A percentile compares a stretch with the other conserved stretches of the same genome.
These are phyloP conservation scores for Anoplolepis gracilipes DNA, from an alignment of 1,140 invertebrate species.

Conservation along the genomic window DNA sequence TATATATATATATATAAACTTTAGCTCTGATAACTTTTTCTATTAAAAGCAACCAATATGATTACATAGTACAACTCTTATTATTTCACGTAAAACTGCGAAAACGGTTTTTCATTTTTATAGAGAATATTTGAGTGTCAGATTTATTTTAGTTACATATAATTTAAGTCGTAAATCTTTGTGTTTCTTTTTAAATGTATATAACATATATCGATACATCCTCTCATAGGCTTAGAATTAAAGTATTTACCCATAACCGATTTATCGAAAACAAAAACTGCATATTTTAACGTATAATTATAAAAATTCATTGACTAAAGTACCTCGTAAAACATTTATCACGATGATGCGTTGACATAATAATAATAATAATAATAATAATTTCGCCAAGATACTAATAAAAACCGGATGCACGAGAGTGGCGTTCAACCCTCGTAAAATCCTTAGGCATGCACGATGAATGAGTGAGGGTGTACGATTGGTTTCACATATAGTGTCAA, in stretches of 20 bases:
- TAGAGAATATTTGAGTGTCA: background rate
- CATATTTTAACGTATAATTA: background rate
- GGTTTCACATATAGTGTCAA: background rate
- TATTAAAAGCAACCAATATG: background rate
- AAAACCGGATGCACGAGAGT: slow-evolving; percentile 3
- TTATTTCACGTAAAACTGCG: background rate
- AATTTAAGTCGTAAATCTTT: background rate
- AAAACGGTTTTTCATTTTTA: background rate
- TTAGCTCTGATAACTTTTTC: background rate
- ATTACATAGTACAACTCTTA: background rate
- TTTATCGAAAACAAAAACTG: no score
- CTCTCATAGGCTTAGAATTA: background rate
- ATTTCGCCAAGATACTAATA: slow-evolving; percentile 39
- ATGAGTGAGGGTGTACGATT: slow-evolving; percentile 40
- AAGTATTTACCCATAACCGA: no score
- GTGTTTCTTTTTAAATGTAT: background rate
- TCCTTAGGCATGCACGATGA: slow-evolving; percentile 52
- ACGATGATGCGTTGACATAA: slow-evolving; percentile 57
- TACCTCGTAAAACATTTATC: slow-evolving; percentile 67
- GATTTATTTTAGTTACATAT: background rate
- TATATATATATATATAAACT: background rate
- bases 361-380: slow-evolving; percentile 39
- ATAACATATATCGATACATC: background rate
- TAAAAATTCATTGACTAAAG: slow-evolving; percentile 62
- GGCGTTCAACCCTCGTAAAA: slow-evolving; percentile 38